Base-by-base conservation (phyloP, 2,888 invertebrate genomes). In the Listrodromus nycthemerus region DNA sequence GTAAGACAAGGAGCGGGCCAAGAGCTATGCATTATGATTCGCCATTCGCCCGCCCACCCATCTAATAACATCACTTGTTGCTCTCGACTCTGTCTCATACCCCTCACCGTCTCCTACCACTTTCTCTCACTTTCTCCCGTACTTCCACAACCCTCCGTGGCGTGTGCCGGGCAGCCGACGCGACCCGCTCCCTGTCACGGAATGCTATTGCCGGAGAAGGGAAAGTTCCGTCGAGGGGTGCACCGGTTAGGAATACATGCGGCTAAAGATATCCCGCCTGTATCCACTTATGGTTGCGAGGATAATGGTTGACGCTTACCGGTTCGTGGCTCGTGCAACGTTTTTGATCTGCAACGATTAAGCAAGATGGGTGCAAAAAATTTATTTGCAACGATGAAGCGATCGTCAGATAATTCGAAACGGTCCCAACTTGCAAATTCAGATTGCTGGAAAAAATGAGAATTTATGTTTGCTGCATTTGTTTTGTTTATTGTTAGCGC, bases 1-100 rank as follows among this genome's bases (percentile, higher is more conserved):
- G 88, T 85, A 90, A 90, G 90, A 92, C 90, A 92, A 90, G 91
- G 89, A 90, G 88, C 67, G 81, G 69, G 88, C 88, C 85, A 89
- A 84, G 89, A 92, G 92, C 92, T 92, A 92, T 93, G 92, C 92
- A 92, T 93, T 93, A 93, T 92, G 92, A 93, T 92, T 92, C 91
- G 90, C 88, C 84, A 86, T 85, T 85, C 83, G 80, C 80, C 86
- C 88, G 86, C 88, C 89, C 89, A 88, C 89, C 90, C 89, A 91
- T 90, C 92, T 93, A 92, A 93, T 93, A 93, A 92, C 91, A 90
- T 92, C 93, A 93, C 93, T 93, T 93, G 93, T 93, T 93, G 93
- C 93, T 88, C 88, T 83, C 75, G 65, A 45, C 76, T 71, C 82
- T 78, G 75, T 74, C 83, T 85, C 83, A 79, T 73, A 63, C 58